phyloP scores from a whole-genome alignment of 2,888 invertebrate genomes.

The Epicampocera succincta region DNA sequence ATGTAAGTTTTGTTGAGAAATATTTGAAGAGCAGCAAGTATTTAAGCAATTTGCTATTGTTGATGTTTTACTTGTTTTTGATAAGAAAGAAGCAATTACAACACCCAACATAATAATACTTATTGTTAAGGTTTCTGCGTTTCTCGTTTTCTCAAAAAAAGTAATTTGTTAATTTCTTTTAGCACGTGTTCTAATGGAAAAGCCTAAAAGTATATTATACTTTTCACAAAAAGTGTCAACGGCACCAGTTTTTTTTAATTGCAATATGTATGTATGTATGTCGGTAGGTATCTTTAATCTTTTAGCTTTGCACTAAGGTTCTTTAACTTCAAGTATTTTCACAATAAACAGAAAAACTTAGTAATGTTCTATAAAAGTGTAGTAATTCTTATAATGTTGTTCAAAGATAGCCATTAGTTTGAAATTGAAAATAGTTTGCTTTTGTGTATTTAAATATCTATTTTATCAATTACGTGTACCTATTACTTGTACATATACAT shows the following conservation, averaged over 20 bases:
- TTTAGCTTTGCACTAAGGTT: neutral
- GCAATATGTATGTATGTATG: neutral
- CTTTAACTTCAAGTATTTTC: conserved; percentile 18
- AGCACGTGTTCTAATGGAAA: conserved; percentile 14
- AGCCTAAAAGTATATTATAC: conserved; percentile 47
- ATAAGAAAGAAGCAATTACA: conserved; percentile 41
- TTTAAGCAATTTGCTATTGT: conserved; percentile 17
- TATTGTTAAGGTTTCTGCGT: neutral
- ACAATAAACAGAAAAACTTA: conserved; percentile 34
- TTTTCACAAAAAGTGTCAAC: conserved; percentile 32
- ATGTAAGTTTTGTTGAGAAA: conserved; percentile 11
- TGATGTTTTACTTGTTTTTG: conserved; percentile 44
- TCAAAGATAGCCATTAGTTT: conserved; percentile 76
- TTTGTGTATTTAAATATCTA: conserved; percentile 36
- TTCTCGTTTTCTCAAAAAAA: neutral
- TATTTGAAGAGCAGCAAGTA: conserved; percentile 12
- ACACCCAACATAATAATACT: conserved; percentile 65
- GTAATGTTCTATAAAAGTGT: conserved; percentile 75
- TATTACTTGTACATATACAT: neutral
- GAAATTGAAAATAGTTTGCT: neutral
- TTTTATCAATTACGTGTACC: conserved; percentile 32
- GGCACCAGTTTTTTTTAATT: conserved; percentile 12
- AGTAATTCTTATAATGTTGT: conserved; percentile 77
- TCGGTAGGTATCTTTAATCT: no score
- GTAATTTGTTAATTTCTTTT: neutral